Conservation (phyloP, 2,113 vertebrate genomes). For the Oncorhynchus tshawytscha region DNA sequence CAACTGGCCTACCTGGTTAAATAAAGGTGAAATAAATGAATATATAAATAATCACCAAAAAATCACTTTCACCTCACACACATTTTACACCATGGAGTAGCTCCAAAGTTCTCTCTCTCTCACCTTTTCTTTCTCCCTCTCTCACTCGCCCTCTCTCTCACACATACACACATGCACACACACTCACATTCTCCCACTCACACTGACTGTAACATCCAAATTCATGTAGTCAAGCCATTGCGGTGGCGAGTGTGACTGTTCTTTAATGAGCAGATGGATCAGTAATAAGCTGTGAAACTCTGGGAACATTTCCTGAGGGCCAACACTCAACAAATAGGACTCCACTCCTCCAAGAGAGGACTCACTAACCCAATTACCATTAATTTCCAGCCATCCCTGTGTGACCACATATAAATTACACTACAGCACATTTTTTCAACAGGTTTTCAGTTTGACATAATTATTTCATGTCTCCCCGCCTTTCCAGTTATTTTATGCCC, state of each 20-base stretch:
- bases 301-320: constrained; percentile 45
- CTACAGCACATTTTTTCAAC: neutral
- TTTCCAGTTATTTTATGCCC: too few species aligned
- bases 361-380: constrained; percentile 47
- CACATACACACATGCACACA: neutral
- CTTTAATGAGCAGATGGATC: constrained; percentile 47
- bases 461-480: neutral
- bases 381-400: constrained; percentile 20
- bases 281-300: constrained; percentile 60
- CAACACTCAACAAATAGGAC: constrained; percentile 54
- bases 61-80: neutral
- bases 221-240: constrained; percentile 14
- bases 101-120: too few species aligned
- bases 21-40: too few species aligned
- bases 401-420: constrained; percentile 13
- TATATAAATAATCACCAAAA: too few species aligned
- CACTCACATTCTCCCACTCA: neutral
- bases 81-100: neutral
- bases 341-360: constrained; percentile 35
- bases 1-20: too few species aligned
- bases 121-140: too few species aligned
- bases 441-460: neutral
- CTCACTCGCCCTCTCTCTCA: neutral
- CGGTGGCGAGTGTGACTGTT: constrained; percentile 18
- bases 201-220: constrained; percentile 21